Conservation (phyloP, 1,140 invertebrate genomes). For the Heliconius nattereri region DNA sequence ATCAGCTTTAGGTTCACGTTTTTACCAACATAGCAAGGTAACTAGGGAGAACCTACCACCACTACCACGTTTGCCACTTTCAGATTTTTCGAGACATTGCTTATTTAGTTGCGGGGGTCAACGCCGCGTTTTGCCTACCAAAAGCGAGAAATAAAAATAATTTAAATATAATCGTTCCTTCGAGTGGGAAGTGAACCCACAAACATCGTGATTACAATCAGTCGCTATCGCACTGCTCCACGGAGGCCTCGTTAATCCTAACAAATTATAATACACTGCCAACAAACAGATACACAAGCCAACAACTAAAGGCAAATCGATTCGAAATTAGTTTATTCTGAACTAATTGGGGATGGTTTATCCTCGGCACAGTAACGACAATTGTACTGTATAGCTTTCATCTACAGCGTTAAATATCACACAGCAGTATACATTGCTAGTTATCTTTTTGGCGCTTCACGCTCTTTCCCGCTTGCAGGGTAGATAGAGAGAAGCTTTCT, state of each 20-base stretch:
- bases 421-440: not conserved
- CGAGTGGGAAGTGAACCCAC: not conserved
- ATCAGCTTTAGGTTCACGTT: too few relatives aligned
- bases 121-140: too few relatives aligned
- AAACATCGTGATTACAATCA: not conserved
- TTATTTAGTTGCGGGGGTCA: too few relatives aligned
- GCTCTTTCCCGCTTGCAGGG: too few relatives aligned
- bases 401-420: not conserved
- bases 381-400: not conserved
- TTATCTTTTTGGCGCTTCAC: not conserved
- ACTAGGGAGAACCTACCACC: too few relatives aligned
- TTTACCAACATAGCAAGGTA: too few relatives aligned
- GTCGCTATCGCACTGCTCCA: too few relatives aligned
- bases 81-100: too few relatives aligned
- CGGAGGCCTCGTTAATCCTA: not conserved
- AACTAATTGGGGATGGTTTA: slow-evolving; percentile 18
- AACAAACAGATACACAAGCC: not conserved
- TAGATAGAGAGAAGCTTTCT: too few relatives aligned
- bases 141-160: too few relatives aligned
- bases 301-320: slow-evolving; percentile 14
- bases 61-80: too few relatives aligned
- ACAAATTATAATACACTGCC: not conserved
- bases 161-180: too few relatives aligned
- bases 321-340: slow-evolving; percentile 18
- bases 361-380: slow-evolving; percentile 2